Evolutionary conservation across 1,140 invertebrate genomes (phyloP).

Genomic region (Anagrus nilaparvatae): DNA sequence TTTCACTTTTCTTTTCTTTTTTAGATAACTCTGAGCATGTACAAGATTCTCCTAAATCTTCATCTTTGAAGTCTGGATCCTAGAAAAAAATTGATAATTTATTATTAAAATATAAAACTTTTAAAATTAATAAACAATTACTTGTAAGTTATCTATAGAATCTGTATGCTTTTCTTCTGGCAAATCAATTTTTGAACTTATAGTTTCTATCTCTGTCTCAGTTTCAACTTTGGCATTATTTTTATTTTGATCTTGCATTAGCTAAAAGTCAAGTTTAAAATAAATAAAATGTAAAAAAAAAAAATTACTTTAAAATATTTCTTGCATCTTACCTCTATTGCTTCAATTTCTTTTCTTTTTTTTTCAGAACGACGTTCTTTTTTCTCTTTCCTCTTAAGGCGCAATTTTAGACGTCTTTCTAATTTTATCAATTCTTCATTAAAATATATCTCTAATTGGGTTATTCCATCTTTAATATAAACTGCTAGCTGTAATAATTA

Average conservation of each 20-base stretch:
- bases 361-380: slow-evolving; percentile 49
- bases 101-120: slow-evolving; percentile 38
- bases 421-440: slow-evolving; percentile 75
- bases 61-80: slow-evolving; percentile 34
- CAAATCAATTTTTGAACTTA: no score
- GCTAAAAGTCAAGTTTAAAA: no score
- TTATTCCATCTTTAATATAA: slow-evolving; percentile 78
- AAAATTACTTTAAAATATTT: no score
- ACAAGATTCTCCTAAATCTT: slow-evolving; percentile 19
- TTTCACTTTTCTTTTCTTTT: slow-evolving; percentile 18
- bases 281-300: no score
- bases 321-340: not conserved
- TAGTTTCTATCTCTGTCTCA: no score
- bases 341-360: slow-evolving; percentile 44
- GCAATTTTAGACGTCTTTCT: slow-evolving; percentile 75
- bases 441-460: slow-evolving; percentile 73
- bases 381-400: slow-evolving; percentile 75
- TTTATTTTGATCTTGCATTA: no score
- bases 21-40: slow-evolving; percentile 18
- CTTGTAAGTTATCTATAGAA: no score
- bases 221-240: no score
- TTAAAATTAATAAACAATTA: no score
- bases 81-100: slow-evolving; percentile 34
- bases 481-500: slow-evolving; percentile 56
- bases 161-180: no score